These are phyloP conservation scores for Oxyscelio sp. DNA, from an alignment of 2,888 invertebrate genomes.

Conservation along the genomic window DNA sequence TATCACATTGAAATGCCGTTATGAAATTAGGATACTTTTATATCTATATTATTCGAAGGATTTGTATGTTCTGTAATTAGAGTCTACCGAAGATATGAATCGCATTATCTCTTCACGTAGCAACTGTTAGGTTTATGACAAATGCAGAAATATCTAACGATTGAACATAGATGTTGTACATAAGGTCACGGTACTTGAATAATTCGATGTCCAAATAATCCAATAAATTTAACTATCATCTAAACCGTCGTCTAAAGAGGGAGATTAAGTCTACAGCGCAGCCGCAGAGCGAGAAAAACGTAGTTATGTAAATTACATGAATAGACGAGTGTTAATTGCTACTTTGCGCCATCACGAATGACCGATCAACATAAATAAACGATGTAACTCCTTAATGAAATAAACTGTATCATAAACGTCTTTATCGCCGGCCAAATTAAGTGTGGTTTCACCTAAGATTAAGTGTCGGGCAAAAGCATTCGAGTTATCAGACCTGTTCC, in stretches of 20 bases:
- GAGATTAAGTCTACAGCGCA: conserved; percentile 24
- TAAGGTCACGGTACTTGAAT: too few relatives aligned
- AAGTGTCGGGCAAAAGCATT: conserved; percentile 7
- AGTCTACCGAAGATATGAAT: too few relatives aligned
- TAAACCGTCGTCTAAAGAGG: conserved; percentile 26
- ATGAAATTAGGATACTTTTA: too few relatives aligned
- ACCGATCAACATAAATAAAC: conserved; percentile 41
- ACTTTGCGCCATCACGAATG: conserved; percentile 11
- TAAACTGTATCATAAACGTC: conserved; percentile 47
- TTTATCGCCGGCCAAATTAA: conserved; percentile 39
- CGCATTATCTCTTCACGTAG: too few relatives aligned
- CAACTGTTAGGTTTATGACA: too few relatives aligned
- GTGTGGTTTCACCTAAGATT: conserved; percentile 2
- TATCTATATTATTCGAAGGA: too few relatives aligned
- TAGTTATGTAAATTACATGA: conserved; percentile 41
- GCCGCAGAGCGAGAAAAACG: conserved; percentile 6
- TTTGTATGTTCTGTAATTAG: too few relatives aligned
- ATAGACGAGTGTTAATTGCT: conserved; percentile 36
- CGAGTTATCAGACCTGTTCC: conserved; percentile 14
- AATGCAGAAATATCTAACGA: too few relatives aligned
- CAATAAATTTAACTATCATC: conserved; percentile 40
- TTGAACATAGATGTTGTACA: too few relatives aligned
- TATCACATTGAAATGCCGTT: too few relatives aligned
- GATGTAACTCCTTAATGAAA: conserved; percentile 30
- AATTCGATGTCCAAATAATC: conserved; percentile 44